phyloP scores from a whole-genome alignment of 2,888 invertebrate species.

The Lordiphosa fenestrarum region DNA sequence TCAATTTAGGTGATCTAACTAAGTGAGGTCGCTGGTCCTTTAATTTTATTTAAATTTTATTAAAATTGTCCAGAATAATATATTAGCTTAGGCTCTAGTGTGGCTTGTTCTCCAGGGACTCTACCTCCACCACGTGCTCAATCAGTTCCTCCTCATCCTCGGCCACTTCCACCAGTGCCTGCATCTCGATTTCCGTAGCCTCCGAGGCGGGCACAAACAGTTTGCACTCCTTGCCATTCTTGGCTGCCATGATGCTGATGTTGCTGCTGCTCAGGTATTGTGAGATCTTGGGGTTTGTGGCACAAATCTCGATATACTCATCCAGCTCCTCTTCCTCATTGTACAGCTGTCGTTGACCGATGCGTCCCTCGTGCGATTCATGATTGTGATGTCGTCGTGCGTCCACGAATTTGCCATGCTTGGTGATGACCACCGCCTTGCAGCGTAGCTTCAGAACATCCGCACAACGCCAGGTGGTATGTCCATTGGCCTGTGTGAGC shows the following conservation, averaged over 20 bases:
- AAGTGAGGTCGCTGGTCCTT: conserved; percentile 10
- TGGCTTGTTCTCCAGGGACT: conserved; percentile 26
- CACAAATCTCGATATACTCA: conserved; percentile 78
- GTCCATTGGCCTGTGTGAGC: conserved; percentile 80
- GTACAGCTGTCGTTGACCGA: conserved; percentile 78
- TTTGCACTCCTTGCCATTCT: conserved; percentile 77
- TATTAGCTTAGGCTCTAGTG: conserved; percentile 23
- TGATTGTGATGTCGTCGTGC: conserved; percentile 78
- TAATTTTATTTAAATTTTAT: conserved; percentile 36
- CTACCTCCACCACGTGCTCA: conserved; percentile 18
- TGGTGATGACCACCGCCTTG: conserved; percentile 80
- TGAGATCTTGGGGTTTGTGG: conserved; percentile 74
- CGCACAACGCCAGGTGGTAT: conserved; percentile 80
- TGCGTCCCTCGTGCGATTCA: conserved; percentile 73
- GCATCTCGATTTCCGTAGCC: conserved; percentile 65
- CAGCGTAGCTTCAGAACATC: conserved; percentile 79
- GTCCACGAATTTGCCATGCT: conserved; percentile 73
- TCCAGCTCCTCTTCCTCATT: conserved; percentile 78
- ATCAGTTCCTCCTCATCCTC: conserved; percentile 10
- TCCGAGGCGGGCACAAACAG: conserved; percentile 75
- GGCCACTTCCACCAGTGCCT: conserved; percentile 47
- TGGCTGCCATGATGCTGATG: conserved; percentile 74
- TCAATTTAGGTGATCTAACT: neutral
- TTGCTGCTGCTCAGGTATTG: conserved; percentile 75
- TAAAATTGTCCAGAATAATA: conserved; percentile 2